Conservation (phyloP, 2,113 vertebrate genomes). For the Etheostoma cragini region DNA sequence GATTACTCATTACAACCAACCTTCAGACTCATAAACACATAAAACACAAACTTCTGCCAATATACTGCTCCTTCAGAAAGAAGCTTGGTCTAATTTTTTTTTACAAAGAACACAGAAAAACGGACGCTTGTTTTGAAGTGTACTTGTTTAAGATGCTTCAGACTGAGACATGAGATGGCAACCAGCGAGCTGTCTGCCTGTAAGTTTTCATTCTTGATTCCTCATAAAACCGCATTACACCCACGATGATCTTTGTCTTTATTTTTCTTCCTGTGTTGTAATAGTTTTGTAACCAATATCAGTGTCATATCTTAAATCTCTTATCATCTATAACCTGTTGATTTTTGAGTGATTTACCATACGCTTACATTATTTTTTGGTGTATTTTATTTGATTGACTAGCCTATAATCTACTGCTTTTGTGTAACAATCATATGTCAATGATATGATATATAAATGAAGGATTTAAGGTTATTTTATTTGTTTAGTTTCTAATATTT, state of each 20-base stretch:
- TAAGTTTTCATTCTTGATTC: slow-evolving; percentile 49
- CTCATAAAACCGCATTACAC: neutral
- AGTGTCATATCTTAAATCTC: neutral
- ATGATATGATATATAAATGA: neutral
- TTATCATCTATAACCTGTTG: neutral
- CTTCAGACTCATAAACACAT: slow-evolving; percentile 75
- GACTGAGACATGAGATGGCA: slow-evolving; percentile 54
- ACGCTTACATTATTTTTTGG: too few relatives aligned
- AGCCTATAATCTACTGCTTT: neutral
- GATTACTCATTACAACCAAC: slow-evolving; percentile 61
- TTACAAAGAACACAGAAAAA: neutral
- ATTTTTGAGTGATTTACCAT: neutral
- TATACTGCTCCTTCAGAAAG: neutral
- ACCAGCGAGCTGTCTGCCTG: slow-evolving; percentile 21
- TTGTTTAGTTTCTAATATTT: neutral
- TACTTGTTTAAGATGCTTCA: neutral
- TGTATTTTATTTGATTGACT: neutral
- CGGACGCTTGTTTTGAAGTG: neutral
- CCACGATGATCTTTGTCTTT: neutral
- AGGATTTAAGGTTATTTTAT: neutral
- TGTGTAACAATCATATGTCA: neutral
- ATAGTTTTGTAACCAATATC: neutral
- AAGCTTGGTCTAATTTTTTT: neutral
- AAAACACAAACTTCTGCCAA: slow-evolving; percentile 20
- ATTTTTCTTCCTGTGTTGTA: neutral